Conservation (phyloP, 2,888 invertebrate species). For the Ceraclea dissimilis region DNA sequence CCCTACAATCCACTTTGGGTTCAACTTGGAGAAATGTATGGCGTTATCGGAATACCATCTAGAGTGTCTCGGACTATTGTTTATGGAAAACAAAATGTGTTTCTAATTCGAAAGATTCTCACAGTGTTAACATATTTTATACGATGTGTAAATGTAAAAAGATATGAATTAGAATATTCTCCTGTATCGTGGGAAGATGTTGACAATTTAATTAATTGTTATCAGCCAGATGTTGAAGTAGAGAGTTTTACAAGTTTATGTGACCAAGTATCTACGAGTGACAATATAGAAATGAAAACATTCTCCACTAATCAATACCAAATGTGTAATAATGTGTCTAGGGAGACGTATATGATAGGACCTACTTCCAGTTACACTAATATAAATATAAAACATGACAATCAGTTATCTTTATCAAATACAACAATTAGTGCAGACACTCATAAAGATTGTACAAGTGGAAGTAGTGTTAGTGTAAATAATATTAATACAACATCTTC, state of each 20-base stretch:
- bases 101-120: conserved; percentile 64
- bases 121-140: conserved; percentile 81
- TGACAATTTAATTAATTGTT: conserved; percentile 18
- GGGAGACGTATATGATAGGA: not conserved
- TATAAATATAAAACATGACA: not conserved
- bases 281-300: conserved; percentile 24
- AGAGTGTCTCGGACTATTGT: conserved; percentile 75
- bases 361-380: not conserved
- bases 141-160: conserved; percentile 65
- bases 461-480: not conserved
- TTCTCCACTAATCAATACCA: conserved; percentile 10
- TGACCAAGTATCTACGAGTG: conserved; percentile 16
- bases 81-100: conserved; percentile 57
- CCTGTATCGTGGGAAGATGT: conserved; percentile 19
- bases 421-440: not conserved
- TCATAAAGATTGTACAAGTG: not conserved
- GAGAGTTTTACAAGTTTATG: conserved; percentile 28
- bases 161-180: conserved; percentile 30
- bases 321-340: not conserved
- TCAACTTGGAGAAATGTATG: conserved; percentile 78
- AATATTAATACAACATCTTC: not conserved
- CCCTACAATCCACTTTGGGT: conserved; percentile 89
- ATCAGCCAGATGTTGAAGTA: conserved; percentile 21
- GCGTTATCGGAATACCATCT: conserved; percentile 73
- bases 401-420: not conserved